These are phyloP conservation scores for Antigone vipio DNA, from an alignment of 2,113 vertebrate species.

Conservation along the genomic window DNA sequence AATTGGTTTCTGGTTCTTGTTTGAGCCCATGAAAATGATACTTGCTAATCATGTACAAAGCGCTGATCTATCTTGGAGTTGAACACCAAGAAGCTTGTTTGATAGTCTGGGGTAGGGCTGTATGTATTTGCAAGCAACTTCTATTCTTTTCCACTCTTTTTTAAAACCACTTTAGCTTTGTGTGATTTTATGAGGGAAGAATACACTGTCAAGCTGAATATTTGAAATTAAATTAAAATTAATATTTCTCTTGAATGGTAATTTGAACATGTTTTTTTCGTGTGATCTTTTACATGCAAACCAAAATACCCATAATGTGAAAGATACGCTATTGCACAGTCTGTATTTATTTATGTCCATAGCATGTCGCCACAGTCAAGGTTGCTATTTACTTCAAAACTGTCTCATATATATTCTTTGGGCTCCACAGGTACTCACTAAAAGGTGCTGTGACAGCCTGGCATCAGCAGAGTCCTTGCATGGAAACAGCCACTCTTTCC, in stretches of 20 bases:
- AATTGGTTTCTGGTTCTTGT: not conserved
- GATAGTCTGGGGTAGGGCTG: not conserved
- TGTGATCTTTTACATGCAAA: not conserved
- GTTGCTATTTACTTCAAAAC: not conserved
- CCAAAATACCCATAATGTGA: not conserved
- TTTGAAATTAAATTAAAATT: not conserved
- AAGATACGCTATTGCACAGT: not conserved
- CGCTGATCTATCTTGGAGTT: not conserved
- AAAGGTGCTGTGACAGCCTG: not conserved
- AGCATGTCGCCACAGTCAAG: not conserved
- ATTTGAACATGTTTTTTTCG: not conserved
- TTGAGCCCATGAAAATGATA: not conserved
- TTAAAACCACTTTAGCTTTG: not conserved
- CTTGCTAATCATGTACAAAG: not conserved
- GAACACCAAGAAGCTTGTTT: not conserved
- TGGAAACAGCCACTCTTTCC: not conserved
- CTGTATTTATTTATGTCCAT: not conserved
- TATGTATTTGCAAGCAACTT: not conserved
- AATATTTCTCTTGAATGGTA: not conserved
- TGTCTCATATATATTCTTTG: not conserved
- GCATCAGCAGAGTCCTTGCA: not conserved
- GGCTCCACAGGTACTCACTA: not conserved
- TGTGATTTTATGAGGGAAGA: not conserved
- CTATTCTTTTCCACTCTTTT: not conserved
- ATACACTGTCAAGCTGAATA: not conserved